Conservation (phyloP, 2,888 invertebrate species). For the Cotesia congregata region DNA sequence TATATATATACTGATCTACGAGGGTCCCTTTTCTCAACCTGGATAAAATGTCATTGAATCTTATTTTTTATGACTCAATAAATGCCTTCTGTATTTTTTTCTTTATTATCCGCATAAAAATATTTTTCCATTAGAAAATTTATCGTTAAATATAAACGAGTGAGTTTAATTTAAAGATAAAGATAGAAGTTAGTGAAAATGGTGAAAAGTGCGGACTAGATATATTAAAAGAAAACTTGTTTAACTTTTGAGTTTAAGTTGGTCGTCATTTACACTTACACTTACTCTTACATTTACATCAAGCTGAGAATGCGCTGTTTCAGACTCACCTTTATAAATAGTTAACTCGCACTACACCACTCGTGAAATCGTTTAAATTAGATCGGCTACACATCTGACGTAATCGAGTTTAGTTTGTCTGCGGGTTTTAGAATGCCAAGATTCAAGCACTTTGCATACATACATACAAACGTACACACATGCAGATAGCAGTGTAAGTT, state of each 20-base stretch:
- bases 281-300: neutral
- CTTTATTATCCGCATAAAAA: neutral
- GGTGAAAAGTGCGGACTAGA: constrained; percentile 30
- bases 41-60: neutral
- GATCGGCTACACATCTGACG: constrained; percentile 40
- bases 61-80: neutral
- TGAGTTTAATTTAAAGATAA: neutral
- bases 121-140: neutral
- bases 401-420: constrained; percentile 37
- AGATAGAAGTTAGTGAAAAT: neutral
- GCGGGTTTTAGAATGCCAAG: constrained; percentile 12
- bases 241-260: constrained; percentile 33
- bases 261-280: neutral
- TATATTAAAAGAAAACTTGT: constrained; percentile 35
- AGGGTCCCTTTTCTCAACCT: neutral
- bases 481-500: neutral
- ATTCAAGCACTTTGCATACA: neutral
- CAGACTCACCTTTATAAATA: constrained; percentile 31
- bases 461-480: neutral
- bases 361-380: constrained; percentile 40
- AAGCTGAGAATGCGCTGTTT: constrained; percentile 32
- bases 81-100: neutral
- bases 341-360: constrained; percentile 24
- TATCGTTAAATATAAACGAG: neutral
- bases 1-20: constrained; percentile 47